Base-by-base conservation (phyloP, 2,888 invertebrate genomes). In the Heliconius aoede region DNA sequence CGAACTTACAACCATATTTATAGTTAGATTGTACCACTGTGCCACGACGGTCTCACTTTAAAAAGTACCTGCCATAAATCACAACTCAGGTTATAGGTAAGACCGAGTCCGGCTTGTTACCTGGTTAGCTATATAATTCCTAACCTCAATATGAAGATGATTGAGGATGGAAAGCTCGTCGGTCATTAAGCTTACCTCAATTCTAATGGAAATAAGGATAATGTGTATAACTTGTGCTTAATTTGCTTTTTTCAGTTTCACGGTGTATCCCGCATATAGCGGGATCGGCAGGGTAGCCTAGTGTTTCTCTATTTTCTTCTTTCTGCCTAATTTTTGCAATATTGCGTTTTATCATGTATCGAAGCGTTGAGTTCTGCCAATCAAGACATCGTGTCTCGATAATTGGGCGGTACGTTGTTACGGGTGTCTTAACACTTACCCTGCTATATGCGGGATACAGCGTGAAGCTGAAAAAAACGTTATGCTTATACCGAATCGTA, bases 121-220 rank as follows among this genome's bases (percentile, higher is more conserved):
- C 51, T 68, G 32, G 55, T 69, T 69, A 69, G 30, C 30, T 28
- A 68, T 68, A 68, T 28, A 28, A 32, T 32, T 15, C 30, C 55
- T 69, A 32, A n/a, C 51, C 69, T 55, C 55, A 15, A 69, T 69
- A 55, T n/a, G 69, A 69, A 55, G 69, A 69, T 51, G 69, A 55
- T 30, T 51, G 68, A 55, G 55, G 30, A 55, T 11, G 68, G 51
- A 55, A 32, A n/a, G 69, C 69, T 65, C 21, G 36, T 40, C 24
- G 15, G 65, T 65, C 65, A 65, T 65, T 65, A 36, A 65, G 65
- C 18, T 36, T 24, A 40, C 65, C 65, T 65, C 24, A 65, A 7
- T 65, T 40, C 36, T 36, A 65, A 65, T 24, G 36, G 65, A 36
- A 40, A 24, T 11, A 13, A 32, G n/a, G 64, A n/a, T 64, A 64